A percentile compares a stretch with the other conserved stretches of the same genome.
phyloP scores from a whole-genome alignment of 37 sponge, comb jelly and placozoan genomes.

The Hexactinellida sp. region DNA sequence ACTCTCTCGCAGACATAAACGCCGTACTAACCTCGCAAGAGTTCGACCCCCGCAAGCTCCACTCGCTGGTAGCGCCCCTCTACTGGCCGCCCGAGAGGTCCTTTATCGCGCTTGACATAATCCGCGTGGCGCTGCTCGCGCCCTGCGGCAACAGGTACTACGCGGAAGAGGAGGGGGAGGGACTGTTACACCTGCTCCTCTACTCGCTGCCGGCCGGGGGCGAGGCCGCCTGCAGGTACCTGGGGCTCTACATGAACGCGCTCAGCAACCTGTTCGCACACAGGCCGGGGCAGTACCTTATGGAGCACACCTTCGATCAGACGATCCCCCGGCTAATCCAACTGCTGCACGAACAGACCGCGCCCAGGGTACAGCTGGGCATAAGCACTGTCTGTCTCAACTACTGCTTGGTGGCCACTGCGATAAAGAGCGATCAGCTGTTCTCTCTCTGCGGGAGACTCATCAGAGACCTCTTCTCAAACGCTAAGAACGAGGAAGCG shows the following conservation, averaged over 20 bases:
- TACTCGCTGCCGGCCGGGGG: background rate
- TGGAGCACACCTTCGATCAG: conserved; percentile 1
- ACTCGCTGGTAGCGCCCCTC: background rate
- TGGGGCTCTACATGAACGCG: background rate
- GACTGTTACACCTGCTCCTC: background rate
- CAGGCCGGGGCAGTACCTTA: background rate
- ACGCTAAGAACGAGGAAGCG: background rate
- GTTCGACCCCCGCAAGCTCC: background rate
- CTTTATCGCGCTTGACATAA: background rate
- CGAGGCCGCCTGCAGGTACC: background rate
- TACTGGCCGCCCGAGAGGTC: background rate
- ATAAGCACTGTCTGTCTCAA: background rate
- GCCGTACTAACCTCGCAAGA: background rate
- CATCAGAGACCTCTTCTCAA: background rate
- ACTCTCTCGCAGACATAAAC: background rate
- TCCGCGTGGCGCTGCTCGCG: background rate
- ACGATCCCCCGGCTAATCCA: background rate
- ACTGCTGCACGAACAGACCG: background rate
- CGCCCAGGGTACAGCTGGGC: background rate
- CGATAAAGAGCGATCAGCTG: background rate
- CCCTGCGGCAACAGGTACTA: background rate
- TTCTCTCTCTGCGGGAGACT: background rate
- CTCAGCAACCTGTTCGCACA: background rate
- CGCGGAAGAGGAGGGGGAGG: conserved; percentile 14
- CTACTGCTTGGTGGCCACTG: background rate